Base-by-base conservation (phyloP, 2,113 vertebrate species). In the Bufo gargarizans region DNA sequence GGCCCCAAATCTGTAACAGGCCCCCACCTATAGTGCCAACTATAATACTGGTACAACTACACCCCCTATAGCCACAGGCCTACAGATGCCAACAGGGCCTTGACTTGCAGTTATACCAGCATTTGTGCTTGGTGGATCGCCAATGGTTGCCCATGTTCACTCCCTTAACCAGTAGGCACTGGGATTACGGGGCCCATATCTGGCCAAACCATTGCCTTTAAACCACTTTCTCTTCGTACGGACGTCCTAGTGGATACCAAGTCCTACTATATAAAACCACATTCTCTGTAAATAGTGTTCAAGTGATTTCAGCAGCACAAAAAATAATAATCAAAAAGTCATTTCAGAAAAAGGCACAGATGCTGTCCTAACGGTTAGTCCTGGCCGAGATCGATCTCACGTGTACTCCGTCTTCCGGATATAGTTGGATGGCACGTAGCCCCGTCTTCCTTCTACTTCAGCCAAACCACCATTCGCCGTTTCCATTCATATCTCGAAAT, bases 391-490 rank as follows among this genome's bases (percentile, higher is more conserved):
- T 0, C 0, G 1, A 63, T 55, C 78, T 99, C 97, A 99, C 91
- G 98, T 99, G 90, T 99, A 99, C 86, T 99, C 98, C 0, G 98
- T 96, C 91, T 99, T 99, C 85, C 98, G 95, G 92, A 99, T 99
- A 91, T 99, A 99, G 91, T 95, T 99, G 91, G 98, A 99, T 79
- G 98, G 98, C 61, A 99, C 97, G 0, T 99, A 99, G 89, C 98
- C 98, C 58, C 93, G 95, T 49, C 90, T 95, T 4, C 98, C 98
- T 0, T 92, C 96, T 0, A 94, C 95, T 91, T 99, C 98, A 0
- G 96, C 98, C 45, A 99, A n/a, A 93, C 98, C 98, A 99, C 98
- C 98, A 99, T n/a, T 99, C 98, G 3, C 90, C 90, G 92, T 99
- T 99, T 87, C 98, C 98, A 0, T 96, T 99, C 93, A 98, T 92